Percentiles rank a stretch among this genome's conserved stretches.
phyloP scores from a whole-genome alignment of 2,888 invertebrate species.

The Anaspis maculata region DNA sequence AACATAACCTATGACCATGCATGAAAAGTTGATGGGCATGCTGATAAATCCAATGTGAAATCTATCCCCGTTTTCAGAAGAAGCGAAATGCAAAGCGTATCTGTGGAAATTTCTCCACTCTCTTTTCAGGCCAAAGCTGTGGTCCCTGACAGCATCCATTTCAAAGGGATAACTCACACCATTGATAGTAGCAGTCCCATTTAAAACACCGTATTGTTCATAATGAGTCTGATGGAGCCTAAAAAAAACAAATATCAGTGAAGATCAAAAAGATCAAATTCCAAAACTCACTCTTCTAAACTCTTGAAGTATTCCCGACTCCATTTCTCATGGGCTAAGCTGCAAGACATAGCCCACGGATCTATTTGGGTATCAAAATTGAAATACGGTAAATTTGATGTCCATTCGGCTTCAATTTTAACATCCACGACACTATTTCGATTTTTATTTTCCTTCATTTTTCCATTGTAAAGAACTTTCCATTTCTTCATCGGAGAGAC shows the following conservation, averaged over 20 bases:
- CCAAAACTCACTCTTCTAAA: constrained; percentile 56
- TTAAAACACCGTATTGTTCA: constrained; percentile 61
- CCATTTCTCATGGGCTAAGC: constrained; percentile 63
- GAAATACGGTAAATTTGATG: constrained; percentile 52
- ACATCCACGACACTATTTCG: constrained; percentile 44
- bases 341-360: constrained; percentile 50
- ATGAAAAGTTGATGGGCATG: constrained; percentile 53
- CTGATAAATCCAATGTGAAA: constrained; percentile 55
- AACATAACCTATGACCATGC: constrained; percentile 55
- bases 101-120: constrained; percentile 63
- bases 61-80: constrained; percentile 60
- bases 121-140: constrained; percentile 53
- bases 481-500: constrained; percentile 62
- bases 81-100: constrained; percentile 62
- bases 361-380: constrained; percentile 62
- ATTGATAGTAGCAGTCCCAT: constrained; percentile 49
- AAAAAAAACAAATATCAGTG: constrained; percentile 12
- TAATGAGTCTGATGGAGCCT: constrained; percentile 68
- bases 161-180: constrained; percentile 43
- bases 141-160: constrained; percentile 59
- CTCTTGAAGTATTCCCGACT: constrained; percentile 55
- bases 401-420: constrained; percentile 52
- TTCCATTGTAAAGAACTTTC: constrained; percentile 56
- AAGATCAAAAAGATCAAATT: constrained; percentile 12
- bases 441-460: constrained; percentile 50